A percentile compares a stretch with the other conserved stretches of the same genome.
Conservation (phyloP, 1,140 invertebrate species). For the Goniozus legneri region DNA sequence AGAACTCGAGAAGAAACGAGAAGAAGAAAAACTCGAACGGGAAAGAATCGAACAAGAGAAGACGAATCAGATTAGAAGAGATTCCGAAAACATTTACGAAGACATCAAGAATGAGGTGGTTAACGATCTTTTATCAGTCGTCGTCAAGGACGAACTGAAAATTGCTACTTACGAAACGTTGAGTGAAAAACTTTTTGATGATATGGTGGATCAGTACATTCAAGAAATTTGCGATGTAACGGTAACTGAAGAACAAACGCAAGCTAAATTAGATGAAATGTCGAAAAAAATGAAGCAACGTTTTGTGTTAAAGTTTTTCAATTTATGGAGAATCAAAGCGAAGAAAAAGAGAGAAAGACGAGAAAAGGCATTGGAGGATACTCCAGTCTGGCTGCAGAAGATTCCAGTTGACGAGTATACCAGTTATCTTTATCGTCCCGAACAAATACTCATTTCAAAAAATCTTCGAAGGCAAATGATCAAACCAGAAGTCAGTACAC, state of each 20-base stretch:
- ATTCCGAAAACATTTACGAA: slow-evolving; percentile 40
- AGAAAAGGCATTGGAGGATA: slow-evolving; percentile 56
- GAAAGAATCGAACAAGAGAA: slow-evolving; percentile 3
- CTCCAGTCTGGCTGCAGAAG: slow-evolving; percentile 60
- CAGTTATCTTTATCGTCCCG: slow-evolving; percentile 46
- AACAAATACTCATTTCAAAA: slow-evolving; percentile 54
- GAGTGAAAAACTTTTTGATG: slow-evolving; percentile 23
- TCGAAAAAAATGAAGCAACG: slow-evolving; percentile 22
- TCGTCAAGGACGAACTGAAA: slow-evolving; percentile 47
- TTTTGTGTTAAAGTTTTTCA: slow-evolving; percentile 50
- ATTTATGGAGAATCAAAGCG: slow-evolving; percentile 47
- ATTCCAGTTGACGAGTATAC: slow-evolving; percentile 55
- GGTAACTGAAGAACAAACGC: slow-evolving; percentile 29
- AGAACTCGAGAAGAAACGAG: slow-evolving; percentile 38
- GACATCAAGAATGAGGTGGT: slow-evolving; percentile 41
- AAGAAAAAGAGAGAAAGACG: slow-evolving; percentile 37
- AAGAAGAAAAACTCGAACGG: slow-evolving; percentile 23
- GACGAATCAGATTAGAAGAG: slow-evolving; percentile 27
- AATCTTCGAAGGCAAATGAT: slow-evolving; percentile 43
- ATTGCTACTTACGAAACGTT: slow-evolving; percentile 20
- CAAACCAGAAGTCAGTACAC: not conserved
- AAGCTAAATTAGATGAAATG: slow-evolving; percentile 31
- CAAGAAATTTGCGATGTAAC: slow-evolving; percentile 25
- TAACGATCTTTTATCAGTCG: slow-evolving; percentile 36
- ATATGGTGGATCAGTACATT: slow-evolving; percentile 42